Conservation (phyloP, 2,113 vertebrate genomes). For the Tachysurus fulvidraco region DNA sequence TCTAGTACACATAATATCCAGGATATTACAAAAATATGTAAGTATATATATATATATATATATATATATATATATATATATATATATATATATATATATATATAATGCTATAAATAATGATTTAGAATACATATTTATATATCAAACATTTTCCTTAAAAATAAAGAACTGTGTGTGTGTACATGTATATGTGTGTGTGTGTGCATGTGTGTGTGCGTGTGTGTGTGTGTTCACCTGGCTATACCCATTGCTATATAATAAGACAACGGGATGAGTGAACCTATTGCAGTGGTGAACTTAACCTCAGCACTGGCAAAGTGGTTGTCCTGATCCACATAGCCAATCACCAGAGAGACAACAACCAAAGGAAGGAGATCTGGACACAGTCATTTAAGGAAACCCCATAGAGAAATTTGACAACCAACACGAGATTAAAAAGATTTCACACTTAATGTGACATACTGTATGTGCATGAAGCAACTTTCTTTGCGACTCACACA, state of each 20-base stretch:
- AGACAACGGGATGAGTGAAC: conserved; percentile 85
- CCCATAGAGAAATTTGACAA: conserved; percentile 17
- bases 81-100: too few relatives aligned
- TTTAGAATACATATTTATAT: background rate
- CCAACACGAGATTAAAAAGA: background rate
- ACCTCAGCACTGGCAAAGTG: conserved; percentile 69
- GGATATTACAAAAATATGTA: background rate
- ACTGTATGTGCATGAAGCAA: background rate
- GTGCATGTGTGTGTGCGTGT: background rate
- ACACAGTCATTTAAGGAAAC: conserved; percentile 61
- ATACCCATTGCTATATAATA: conserved; percentile 92
- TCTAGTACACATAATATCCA: background rate
- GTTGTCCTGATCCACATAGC: conserved; percentile 80
- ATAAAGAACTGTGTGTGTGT: too few relatives aligned
- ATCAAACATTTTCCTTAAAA: background rate
- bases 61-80: too few relatives aligned
- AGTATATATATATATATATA: too few relatives aligned
- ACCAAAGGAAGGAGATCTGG: conserved; percentile 83
- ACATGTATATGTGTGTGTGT: too few relatives aligned
- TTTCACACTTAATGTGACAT: background rate
- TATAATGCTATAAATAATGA: background rate
- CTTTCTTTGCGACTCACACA: background rate
- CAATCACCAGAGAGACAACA: conserved; percentile 78
- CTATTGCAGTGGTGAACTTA: conserved; percentile 80
- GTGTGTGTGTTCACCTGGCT: conserved; percentile 74